Conservation (phyloP, 1,140 invertebrate species). For the Idris sp. region DNA sequence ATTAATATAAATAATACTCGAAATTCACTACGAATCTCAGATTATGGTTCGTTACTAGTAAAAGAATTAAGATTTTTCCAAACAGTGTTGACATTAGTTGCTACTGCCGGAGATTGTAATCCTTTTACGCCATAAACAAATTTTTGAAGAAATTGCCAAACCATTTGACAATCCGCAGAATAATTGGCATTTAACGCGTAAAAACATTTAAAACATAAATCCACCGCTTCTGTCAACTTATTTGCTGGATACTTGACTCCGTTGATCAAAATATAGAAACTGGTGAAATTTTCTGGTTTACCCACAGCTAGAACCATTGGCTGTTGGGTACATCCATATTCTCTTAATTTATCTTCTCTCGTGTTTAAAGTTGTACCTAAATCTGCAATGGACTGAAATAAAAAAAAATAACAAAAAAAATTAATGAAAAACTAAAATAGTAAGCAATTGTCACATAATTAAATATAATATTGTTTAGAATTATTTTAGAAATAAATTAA, state of each 20-base stretch:
- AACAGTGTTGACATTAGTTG: neutral
- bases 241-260: slow-evolving; percentile 10
- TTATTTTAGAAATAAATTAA: no score
- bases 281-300: neutral
- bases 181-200: slow-evolving; percentile 18
- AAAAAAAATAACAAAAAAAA: no score
- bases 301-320: slow-evolving; percentile 10
- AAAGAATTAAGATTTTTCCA: slow-evolving; percentile 16
- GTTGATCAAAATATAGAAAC: slow-evolving; percentile 13
- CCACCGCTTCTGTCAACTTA: slow-evolving; percentile 4
- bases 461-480: neutral
- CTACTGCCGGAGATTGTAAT: neutral
- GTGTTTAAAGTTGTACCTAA: slow-evolving; percentile 1
- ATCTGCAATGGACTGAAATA: slow-evolving; percentile 5
- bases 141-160: slow-evolving; percentile 26
- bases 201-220: slow-evolving; percentile 15
- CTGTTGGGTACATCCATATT: slow-evolving; percentile 12
- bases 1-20: no score
- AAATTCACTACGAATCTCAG: no score
- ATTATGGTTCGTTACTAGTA: no score
- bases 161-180: slow-evolving; percentile 4
- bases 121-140: slow-evolving; percentile 18
- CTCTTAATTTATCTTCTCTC: slow-evolving; percentile 8
- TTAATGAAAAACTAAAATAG: no score
- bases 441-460: no score